A percentile compares a stretch with the other conserved stretches of the same genome.
Evolutionary conservation across 1,140 invertebrate species (phyloP).

Genomic region (Amyelois transitella): DNA sequence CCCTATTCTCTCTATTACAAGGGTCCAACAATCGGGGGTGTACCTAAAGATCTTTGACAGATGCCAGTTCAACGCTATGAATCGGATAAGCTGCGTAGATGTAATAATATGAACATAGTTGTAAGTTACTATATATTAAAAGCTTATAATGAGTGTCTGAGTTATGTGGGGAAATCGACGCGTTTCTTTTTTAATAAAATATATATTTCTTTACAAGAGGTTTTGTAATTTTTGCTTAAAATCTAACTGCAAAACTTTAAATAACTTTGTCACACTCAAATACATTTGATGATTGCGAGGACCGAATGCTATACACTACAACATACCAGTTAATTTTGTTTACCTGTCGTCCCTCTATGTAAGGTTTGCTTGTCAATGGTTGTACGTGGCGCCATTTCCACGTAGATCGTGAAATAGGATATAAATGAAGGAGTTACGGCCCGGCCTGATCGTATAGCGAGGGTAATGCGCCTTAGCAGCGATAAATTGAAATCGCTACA

Average conservation of each 20-base stretch:
- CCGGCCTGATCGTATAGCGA: constrained; percentile 29
- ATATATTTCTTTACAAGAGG: no score
- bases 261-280: no score
- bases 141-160: no score
- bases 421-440: constrained; percentile 43
- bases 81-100: background rate
- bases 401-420: constrained; percentile 43
- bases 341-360: background rate
- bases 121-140: no score
- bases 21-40: background rate
- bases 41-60: background rate
- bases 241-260: no score
- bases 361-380: constrained; percentile 27
- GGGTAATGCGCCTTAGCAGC: constrained; percentile 33
- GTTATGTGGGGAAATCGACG: no score
- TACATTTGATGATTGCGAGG: no score
- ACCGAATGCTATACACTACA: background rate
- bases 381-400: constrained; percentile 38
- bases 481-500: constrained; percentile 43
- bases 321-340: background rate
- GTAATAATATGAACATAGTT: no score
- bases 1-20: background rate
- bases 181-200: no score
- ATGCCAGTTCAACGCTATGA: background rate
- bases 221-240: no score